These are phyloP conservation scores for Phaethon lepturus DNA, from an alignment of 2,113 vertebrate species.

Conservation along the genomic window DNA sequence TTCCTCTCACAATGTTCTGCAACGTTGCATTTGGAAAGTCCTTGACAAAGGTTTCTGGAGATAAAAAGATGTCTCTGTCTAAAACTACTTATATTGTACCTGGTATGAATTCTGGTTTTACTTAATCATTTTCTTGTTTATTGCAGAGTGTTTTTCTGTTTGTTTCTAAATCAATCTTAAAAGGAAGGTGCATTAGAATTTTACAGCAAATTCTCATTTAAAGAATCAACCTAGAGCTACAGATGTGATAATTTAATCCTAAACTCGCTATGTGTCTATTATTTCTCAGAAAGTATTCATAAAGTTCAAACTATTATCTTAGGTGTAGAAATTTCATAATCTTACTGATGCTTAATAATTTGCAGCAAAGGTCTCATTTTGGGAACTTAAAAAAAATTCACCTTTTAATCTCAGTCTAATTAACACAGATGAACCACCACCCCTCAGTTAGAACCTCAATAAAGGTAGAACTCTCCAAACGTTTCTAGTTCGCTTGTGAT, in stretches of 20 bases:
- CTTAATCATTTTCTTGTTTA: background rate
- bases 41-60: background rate
- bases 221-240: background rate
- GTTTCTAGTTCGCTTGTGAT: background rate
- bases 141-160: background rate
- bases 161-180: background rate
- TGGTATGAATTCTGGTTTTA: background rate
- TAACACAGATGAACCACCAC: background rate
- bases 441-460: background rate
- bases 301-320: background rate
- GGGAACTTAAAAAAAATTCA: background rate
- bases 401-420: background rate
- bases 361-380: background rate
- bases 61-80: background rate
- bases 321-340: background rate
- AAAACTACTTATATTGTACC: background rate
- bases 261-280: background rate
- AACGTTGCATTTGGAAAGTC: background rate
- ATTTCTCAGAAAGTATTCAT: background rate
- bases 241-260: background rate
- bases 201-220: background rate
- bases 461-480: background rate
- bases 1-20: background rate
- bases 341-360: background rate
- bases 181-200: background rate